Conservation (phyloP, 37 sponge, comb jelly and placozoan genomes). For the Agelas oroides region DNA sequence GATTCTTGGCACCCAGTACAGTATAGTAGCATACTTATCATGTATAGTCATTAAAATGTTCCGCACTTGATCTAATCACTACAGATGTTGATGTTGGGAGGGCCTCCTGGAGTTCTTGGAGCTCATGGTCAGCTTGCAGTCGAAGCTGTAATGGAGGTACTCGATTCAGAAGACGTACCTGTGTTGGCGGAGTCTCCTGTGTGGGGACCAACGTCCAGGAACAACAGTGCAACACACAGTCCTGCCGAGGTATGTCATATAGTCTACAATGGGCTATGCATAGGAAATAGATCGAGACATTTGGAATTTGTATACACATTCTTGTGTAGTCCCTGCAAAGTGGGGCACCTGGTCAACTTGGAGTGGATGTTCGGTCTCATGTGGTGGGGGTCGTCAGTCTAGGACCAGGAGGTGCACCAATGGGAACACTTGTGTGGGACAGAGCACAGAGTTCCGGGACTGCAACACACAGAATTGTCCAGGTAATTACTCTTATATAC, state of each 20-base stretch:
- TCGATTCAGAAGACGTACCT: constrained; percentile 6
- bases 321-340: too few relatives aligned
- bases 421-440: constrained; percentile 58
- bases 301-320: too few relatives aligned
- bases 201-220: constrained; percentile 21
- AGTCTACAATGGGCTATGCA: too few relatives aligned
- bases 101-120: constrained; percentile 21
- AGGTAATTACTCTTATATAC: too few relatives aligned
- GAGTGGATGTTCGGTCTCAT: constrained; percentile 74
- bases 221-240: constrained; percentile 50
- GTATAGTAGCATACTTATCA: too few relatives aligned
- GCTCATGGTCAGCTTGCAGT: constrained; percentile 47
- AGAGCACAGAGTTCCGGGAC: background rate
- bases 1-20: too few relatives aligned
- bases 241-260: constrained; percentile 1
- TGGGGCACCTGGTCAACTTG: constrained; percentile 55
- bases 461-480: constrained; percentile 29
- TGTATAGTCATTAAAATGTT: too few relatives aligned
- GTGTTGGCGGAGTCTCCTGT: constrained; percentile 15
- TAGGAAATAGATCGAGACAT: too few relatives aligned
- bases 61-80: too few relatives aligned
- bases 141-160: constrained; percentile 52
- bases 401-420: constrained; percentile 59
- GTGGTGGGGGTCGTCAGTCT: constrained; percentile 70
- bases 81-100: too few relatives aligned